A percentile compares a stretch with the other conserved stretches of the same genome.
Conservation (phyloP, 2,888 invertebrate genomes). For the Oligia fasciuncula region DNA sequence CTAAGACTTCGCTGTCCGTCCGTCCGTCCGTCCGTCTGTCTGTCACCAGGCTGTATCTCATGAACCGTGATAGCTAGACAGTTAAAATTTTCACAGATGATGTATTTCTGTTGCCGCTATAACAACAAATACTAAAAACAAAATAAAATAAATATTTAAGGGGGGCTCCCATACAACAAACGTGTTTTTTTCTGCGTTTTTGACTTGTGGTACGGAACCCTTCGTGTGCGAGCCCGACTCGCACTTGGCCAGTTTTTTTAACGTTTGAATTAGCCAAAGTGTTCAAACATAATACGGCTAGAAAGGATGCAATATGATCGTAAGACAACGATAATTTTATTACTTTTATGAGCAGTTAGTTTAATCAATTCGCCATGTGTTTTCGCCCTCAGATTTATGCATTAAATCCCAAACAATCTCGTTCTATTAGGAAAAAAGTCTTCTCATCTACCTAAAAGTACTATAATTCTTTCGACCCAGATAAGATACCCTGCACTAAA, state of each 20-base stretch:
- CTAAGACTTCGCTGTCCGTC: no score
- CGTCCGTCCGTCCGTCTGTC: no score
- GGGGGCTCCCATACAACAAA: no score
- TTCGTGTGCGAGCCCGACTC: no score
- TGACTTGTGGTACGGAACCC: no score
- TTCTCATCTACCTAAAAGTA: slow-evolving; percentile 34
- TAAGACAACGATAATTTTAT: neutral
- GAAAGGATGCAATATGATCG: neutral
- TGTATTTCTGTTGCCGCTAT: no score
- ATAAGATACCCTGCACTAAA: slow-evolving; percentile 30
- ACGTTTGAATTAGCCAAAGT: neutral
- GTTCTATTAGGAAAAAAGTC: slow-evolving; percentile 17
- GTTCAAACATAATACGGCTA: neutral
- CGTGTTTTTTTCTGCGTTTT: no score
- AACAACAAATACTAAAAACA: no score
- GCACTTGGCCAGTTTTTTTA: neutral
- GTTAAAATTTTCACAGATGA: no score
- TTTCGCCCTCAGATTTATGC: slow-evolving; percentile 3
- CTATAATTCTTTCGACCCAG: slow-evolving; percentile 40
- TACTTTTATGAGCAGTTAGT: neutral
- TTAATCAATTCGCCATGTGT: neutral
- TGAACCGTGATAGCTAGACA: no score
- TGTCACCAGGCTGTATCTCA: no score
- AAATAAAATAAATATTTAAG: no score
- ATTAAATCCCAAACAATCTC: neutral